Conservation (phyloP, 2,888 invertebrate species). For the Scelioninae gen. 1 region DNA sequence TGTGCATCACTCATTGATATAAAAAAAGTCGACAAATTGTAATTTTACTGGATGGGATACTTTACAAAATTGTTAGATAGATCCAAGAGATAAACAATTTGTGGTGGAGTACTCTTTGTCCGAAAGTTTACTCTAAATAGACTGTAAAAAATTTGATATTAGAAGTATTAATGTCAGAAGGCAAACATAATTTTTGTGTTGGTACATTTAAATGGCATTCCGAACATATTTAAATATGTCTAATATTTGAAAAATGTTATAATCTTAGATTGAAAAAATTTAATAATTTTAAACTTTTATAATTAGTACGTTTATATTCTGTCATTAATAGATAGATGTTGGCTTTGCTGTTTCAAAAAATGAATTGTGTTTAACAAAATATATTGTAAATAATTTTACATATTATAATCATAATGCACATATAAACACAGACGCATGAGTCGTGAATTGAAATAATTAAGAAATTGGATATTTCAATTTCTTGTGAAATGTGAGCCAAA, state of each 20-base stretch:
- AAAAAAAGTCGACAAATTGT: slow-evolving; percentile 15
- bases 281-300: no score
- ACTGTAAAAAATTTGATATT: slow-evolving; percentile 11
- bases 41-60: slow-evolving; percentile 9
- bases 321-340: no score
- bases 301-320: no score
- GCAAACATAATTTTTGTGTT: no score
- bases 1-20: slow-evolving; percentile 16
- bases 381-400: no score
- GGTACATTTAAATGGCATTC: no score
- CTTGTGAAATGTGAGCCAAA: no score
- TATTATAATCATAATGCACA: slow-evolving; percentile 30
- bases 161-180: slow-evolving; percentile 1
- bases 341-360: no score
- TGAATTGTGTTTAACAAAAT: no score
- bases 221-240: no score
- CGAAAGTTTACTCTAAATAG: not conserved
- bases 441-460: slow-evolving; percentile 18
- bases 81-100: not conserved
- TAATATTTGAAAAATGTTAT: no score
- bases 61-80: not conserved
- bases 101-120: slow-evolving; percentile 5
- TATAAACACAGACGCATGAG: slow-evolving; percentile 6
- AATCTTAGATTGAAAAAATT: no score
- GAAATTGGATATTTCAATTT: not conserved